Conservation (phyloP, 2,797 vertebrate genomes). For the Acipenser oxyrinchus region DNA sequence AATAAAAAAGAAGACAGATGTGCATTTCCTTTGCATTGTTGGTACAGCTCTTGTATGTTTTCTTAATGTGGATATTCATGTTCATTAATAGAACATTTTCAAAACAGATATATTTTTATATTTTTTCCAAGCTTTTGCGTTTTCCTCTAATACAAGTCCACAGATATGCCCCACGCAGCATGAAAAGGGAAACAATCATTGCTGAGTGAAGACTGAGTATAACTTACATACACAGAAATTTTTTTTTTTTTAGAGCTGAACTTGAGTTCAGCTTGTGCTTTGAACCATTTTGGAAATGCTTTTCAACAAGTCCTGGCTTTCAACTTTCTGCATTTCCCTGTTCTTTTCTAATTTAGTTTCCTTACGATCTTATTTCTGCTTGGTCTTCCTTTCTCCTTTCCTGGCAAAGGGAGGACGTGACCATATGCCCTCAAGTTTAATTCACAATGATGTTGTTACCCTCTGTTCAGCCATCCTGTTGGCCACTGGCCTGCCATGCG, state of each 20-base stretch:
- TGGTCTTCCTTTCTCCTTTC: conserved; percentile 36
- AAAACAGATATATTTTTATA: no score
- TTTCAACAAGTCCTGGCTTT: conserved; percentile 46
- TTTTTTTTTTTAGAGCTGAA: background rate
- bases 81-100: no score
- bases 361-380: conserved; percentile 24
- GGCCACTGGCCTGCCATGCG: conserved; percentile 21
- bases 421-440: conserved; percentile 19
- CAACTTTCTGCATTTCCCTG: conserved; percentile 41
- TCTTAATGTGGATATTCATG: no score
- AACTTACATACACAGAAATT: no score
- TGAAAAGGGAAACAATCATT: no score
- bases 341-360: conserved; percentile 25
- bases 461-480: conserved; percentile 41
- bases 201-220: no score
- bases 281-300: conserved; percentile 37
- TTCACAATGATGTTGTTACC: conserved; percentile 11
- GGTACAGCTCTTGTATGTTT: no score
- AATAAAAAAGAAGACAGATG: no score
- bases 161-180: no score
- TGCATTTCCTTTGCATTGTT: no score
- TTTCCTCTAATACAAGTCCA: no score
- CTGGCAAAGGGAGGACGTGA: conserved; percentile 37
- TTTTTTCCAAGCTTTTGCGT: no score
- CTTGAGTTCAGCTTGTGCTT: conserved; percentile 20